Base-by-base conservation (phyloP, 2,797 vertebrate genomes). In the Acipenser oxyrinchus region DNA sequence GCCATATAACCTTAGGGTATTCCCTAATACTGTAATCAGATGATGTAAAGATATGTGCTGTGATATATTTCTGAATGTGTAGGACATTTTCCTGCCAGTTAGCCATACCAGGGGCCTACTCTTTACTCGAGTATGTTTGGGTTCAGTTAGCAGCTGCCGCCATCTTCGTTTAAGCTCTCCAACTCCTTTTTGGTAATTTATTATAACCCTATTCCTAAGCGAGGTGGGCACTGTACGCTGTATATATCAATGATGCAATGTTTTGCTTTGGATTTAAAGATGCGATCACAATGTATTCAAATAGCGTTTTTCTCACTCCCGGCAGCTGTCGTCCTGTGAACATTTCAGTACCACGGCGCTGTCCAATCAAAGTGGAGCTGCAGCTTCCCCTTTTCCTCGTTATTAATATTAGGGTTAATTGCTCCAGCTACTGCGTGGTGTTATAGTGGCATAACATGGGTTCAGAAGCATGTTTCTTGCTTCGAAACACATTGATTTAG, bases 301-400 rank as follows among this genome's bases (percentile, higher is more conserved):
- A 49, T 52, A 58, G 8, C 64, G 68, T 70, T 61, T 48, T 66
- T 67, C 53, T 67, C 2, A 12, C 48, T 11, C 11, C 58, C 66
- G 68, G 66, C 18, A 66, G 68, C 68, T 68, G 18, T 15, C 84
- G 80, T 69, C 75, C 77, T 71, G 68, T 72, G 70, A 81, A 69
- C 81, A 73, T 80, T 93, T 95, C 93, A 94, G 93, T 90, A 95
- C 93, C 87, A 83, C 80, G 86, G 89, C 79, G 85, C 94, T 95
- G 92, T 94, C 92, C 92, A 85, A 76, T 75, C 85, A 85, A 85
- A 82, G 82, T 86, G 82, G 83, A 81, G 77, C 71, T 48, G 70
- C 52, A 63, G 48, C 66, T 51, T 66, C 23, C 1, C 51, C 66
- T 62, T 52, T 58, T 11, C 52, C 52, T 55, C 49, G 52, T 67